Conservation (phyloP, 2,888 invertebrate genomes). For the Heterodera filipjevi region DNA sequence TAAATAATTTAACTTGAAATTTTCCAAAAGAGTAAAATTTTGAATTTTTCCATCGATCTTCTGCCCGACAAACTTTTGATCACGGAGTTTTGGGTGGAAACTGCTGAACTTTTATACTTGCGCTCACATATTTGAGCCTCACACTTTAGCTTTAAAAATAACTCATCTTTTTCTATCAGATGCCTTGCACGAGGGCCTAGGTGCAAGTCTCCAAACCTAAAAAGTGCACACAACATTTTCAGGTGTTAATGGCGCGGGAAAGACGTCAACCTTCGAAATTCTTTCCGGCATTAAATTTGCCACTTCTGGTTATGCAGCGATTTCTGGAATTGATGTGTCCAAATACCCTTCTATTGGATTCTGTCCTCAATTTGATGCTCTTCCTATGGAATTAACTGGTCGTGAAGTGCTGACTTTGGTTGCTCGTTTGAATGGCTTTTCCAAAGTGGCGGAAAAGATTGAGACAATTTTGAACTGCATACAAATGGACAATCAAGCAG, state of each 20-base stretch:
- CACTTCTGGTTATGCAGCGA: conserved; percentile 45
- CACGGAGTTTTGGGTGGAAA: too few relatives aligned
- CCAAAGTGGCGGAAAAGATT: conserved; percentile 44
- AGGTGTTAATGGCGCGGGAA: conserved; percentile 59
- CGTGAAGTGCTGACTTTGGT: conserved; percentile 53
- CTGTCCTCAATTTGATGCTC: conserved; percentile 63
- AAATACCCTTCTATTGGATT: conserved; percentile 51
- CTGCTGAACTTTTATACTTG: too few relatives aligned
- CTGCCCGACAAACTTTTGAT: too few relatives aligned
- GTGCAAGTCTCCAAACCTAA: too few relatives aligned
- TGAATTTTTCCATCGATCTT: too few relatives aligned
- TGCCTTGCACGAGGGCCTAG: too few relatives aligned
- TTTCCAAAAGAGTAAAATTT: too few relatives aligned
- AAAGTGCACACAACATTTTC: too few relatives aligned
- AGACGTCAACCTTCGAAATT: conserved; percentile 63
- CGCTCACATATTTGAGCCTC: too few relatives aligned
- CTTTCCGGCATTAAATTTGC: conserved; percentile 53
- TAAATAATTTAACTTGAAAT: too few relatives aligned
- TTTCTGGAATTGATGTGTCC: conserved; percentile 45
- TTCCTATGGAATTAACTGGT: conserved; percentile 58
- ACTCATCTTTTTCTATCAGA: too few relatives aligned
- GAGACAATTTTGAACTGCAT: conserved; percentile 50
- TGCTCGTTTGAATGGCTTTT: conserved; percentile 49
- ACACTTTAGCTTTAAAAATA: too few relatives aligned
- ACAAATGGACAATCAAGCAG: conserved; percentile 51